These are phyloP conservation scores for Lasioglossum malachurum DNA, from an alignment of 2,888 invertebrate genomes.

Conservation along the genomic window DNA sequence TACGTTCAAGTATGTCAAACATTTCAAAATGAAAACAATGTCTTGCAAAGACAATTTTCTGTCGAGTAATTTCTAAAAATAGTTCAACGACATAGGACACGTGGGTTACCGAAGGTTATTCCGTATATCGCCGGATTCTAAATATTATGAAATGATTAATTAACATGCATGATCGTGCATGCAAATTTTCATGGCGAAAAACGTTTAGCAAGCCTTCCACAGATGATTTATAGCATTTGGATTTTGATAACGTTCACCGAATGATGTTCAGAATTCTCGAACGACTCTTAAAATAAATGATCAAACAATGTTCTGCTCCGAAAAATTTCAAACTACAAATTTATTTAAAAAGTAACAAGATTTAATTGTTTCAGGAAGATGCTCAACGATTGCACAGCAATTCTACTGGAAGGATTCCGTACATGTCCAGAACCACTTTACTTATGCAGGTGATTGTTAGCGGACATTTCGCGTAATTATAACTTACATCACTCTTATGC, in stretches of 20 bases:
- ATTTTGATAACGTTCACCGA: background rate
- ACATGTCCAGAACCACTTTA: background rate
- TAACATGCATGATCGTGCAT: background rate
- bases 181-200: background rate
- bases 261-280: background rate
- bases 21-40: background rate
- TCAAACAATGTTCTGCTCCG: background rate
- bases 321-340: background rate
- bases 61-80: background rate
- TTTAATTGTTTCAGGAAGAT: conserved; percentile 1
- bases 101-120: background rate
- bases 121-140: background rate
- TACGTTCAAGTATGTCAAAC: background rate
- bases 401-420: background rate
- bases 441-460: conserved; percentile 66
- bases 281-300: background rate
- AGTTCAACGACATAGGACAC: background rate
- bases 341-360: background rate
- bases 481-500: background rate
- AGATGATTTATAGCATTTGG: background rate
- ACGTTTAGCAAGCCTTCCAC: background rate
- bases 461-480: conserved; percentile 70
- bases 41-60: background rate
- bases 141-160: background rate
- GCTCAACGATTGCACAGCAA: no score